phyloP scores from a whole-genome alignment of 1,140 invertebrate species.

The Drosophila lacteicornis region DNA sequence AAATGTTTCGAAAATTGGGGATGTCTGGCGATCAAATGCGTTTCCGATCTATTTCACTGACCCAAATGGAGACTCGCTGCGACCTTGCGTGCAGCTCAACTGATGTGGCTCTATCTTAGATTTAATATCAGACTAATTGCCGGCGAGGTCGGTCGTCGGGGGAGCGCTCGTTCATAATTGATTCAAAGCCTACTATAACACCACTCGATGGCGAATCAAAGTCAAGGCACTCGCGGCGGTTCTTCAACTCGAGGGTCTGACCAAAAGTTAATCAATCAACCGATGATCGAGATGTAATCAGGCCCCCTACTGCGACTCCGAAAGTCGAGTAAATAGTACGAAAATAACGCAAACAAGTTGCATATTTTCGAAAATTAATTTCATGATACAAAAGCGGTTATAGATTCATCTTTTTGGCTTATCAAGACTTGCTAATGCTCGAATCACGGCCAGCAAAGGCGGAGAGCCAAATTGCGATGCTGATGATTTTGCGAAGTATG shows the following conservation, averaged over 20 bases:
- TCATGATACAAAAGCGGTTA: conserved; percentile 14
- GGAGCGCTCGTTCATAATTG: conserved; percentile 21
- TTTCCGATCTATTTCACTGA: conserved; percentile 46
- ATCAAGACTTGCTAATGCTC: conserved; percentile 41
- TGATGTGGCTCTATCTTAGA: conserved; percentile 21
- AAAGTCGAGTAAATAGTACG: not conserved
- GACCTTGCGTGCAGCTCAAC: conserved; percentile 34
- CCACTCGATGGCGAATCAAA: conserved; percentile 36
- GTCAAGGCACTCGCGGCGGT: conserved; percentile 24
- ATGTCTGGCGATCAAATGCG: conserved; percentile 33
- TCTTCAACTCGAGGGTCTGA: conserved; percentile 41
- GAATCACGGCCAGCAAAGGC: conserved; percentile 16
- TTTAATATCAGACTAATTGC: conserved; percentile 38
- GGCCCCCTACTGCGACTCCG: conserved; percentile 17
- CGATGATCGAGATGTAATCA: conserved; percentile 28
- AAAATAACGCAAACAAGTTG: conserved; percentile 4
- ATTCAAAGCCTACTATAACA: conserved; percentile 15
- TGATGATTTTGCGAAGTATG: not conserved
- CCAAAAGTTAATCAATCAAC: conserved; percentile 23
- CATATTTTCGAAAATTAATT: conserved; percentile 24
- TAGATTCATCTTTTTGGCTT: conserved; percentile 24
- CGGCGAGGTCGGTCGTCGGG: conserved; percentile 18
- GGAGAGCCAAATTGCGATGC: conserved; percentile 1
- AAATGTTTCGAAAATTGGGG: conserved; percentile 1
- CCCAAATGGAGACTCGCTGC: conserved; percentile 16